Percentiles rank a stretch among this genome's conserved stretches.
phyloP scores from a whole-genome alignment of 2,888 invertebrate species.

The Catocala fraxini region DNA sequence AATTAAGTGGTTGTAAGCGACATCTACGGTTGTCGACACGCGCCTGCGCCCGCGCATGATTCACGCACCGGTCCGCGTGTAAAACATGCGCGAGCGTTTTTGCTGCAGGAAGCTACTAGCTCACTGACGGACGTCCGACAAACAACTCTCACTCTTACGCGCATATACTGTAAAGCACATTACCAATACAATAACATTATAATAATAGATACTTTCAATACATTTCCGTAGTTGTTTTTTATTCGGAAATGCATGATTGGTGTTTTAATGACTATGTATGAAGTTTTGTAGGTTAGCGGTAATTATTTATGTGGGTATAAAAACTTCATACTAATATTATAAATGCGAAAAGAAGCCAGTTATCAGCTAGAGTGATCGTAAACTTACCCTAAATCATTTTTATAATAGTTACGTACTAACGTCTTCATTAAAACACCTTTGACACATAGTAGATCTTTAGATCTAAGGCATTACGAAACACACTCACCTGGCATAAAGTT shows the following conservation, averaged over 20 bases:
- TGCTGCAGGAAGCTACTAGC: slow-evolving; percentile 61
- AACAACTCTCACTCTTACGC: slow-evolving; percentile 42
- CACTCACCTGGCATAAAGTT: slow-evolving; percentile 11
- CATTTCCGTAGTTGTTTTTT: slow-evolving; percentile 2
- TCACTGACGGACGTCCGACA: slow-evolving; percentile 58
- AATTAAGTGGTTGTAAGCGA: slow-evolving; percentile 12
- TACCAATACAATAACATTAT: neutral
- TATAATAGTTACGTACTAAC: too few relatives aligned
- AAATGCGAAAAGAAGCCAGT: too few relatives aligned
- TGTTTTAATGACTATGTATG: neutral
- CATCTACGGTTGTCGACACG: slow-evolving; percentile 29
- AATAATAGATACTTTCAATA: neutral
- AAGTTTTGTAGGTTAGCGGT: too few relatives aligned
- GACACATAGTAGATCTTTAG: neutral
- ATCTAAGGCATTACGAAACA: neutral
- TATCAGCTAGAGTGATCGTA: too few relatives aligned
- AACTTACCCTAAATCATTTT: too few relatives aligned
- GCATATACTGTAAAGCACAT: slow-evolving; percentile 1
- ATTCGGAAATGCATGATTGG: slow-evolving; percentile 6
- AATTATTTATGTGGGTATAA: too few relatives aligned
- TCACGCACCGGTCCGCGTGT: slow-evolving; percentile 47
- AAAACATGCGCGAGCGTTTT: slow-evolving; percentile 55
- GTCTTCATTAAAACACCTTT: too few relatives aligned
- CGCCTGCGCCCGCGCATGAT: slow-evolving; percentile 51
- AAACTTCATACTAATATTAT: too few relatives aligned